These are phyloP conservation scores for Sigmodon hispidus DNA, from an alignment of 2,113 vertebrate species.

Conservation along the genomic window DNA sequence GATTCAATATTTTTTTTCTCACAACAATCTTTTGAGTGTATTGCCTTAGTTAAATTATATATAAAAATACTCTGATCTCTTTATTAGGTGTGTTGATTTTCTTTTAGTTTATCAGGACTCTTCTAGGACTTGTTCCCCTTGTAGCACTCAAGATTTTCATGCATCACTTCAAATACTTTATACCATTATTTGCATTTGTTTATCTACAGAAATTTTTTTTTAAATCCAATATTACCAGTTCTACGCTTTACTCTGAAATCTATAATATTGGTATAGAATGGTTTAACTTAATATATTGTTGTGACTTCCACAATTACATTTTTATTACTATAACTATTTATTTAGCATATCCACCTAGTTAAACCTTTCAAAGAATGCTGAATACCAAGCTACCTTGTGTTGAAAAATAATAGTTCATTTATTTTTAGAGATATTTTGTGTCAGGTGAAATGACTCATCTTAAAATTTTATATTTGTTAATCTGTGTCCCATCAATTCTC, in stretches of 20 bases:
- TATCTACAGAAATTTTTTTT: not conserved
- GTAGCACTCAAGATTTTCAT: not conserved
- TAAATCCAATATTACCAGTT: not conserved
- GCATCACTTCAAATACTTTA: not conserved
- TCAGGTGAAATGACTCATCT: not conserved
- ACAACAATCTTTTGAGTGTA: not conserved
- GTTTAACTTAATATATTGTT: no score
- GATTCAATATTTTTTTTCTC: not conserved
- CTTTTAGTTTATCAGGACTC: not conserved
- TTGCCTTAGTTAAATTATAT: not conserved
- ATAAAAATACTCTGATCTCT: not conserved
- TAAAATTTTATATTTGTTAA: not conserved
- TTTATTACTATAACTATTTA: not conserved
- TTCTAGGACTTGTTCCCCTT: not conserved
- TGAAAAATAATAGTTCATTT: not conserved
- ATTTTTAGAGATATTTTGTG: not conserved
- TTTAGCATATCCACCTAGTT: not conserved
- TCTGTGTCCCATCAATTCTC: not conserved
- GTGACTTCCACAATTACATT: not conserved
- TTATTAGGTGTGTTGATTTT: not conserved
- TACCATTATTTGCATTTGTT: not conserved
- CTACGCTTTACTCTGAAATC: not conserved
- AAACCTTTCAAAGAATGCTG: not conserved
- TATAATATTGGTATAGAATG: not conserved
- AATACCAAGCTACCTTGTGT: not conserved